Evolutionary conservation across 1,140 invertebrate species (phyloP).

Genomic region (Drosophila lowei): DNA sequence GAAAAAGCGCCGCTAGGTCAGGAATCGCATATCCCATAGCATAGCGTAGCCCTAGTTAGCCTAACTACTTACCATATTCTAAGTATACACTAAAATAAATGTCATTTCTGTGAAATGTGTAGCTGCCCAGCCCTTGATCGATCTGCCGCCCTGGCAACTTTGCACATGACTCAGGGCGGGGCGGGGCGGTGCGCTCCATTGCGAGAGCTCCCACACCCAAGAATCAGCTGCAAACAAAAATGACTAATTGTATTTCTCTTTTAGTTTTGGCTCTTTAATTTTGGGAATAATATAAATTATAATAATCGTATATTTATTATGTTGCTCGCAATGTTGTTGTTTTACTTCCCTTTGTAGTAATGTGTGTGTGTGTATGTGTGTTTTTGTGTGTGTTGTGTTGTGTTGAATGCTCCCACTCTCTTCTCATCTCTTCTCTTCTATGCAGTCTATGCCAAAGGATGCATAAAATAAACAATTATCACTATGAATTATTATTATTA

Average conservation of each 20-base stretch:
- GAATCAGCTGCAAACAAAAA: neutral
- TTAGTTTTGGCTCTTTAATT: slow-evolving; percentile 79
- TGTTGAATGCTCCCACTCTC: slow-evolving; percentile 61
- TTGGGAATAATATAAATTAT: slow-evolving; percentile 82
- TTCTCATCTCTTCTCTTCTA: slow-evolving; percentile 34
- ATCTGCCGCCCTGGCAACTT: slow-evolving; percentile 32
- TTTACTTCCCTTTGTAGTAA: slow-evolving; percentile 75
- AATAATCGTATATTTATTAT: slow-evolving; percentile 80
- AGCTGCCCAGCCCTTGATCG: slow-evolving; percentile 10
- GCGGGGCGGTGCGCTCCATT: slow-evolving; percentile 15
- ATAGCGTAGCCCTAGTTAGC: slow-evolving; percentile 12
- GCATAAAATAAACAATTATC: slow-evolving; percentile 64
- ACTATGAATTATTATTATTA: slow-evolving; percentile 70
- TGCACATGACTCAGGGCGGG: slow-evolving; percentile 69
- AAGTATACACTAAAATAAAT: slow-evolving; percentile 12
- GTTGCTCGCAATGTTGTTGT: slow-evolving; percentile 74
- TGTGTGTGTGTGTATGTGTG: slow-evolving; percentile 60
- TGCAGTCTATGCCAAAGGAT: slow-evolving; percentile 56
- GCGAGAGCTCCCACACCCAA: neutral
- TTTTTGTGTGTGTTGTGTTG: slow-evolving; percentile 38
- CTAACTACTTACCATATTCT: slow-evolving; percentile 44
- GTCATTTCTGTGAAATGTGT: slow-evolving; percentile 4
- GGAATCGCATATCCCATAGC: neutral
- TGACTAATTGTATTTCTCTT: slow-evolving; percentile 11
- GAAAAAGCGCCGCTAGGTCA: slow-evolving; percentile 72